phyloP scores from a whole-genome alignment of 2,888 invertebrate genomes.

The Aporophyla nigra region DNA sequence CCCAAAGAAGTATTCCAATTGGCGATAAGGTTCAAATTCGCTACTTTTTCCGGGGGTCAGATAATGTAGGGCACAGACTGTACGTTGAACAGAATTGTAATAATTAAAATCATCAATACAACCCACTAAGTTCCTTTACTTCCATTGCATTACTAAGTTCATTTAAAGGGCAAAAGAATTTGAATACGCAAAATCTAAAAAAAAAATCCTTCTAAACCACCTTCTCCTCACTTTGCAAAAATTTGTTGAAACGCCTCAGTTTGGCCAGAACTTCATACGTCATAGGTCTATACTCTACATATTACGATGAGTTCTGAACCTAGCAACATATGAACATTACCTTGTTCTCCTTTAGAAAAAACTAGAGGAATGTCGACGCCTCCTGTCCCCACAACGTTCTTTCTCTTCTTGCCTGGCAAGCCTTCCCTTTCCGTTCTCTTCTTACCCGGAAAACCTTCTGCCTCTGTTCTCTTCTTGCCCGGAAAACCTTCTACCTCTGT shows the following conservation, averaged over 20 bases:
- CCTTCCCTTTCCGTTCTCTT: slow-evolving; percentile 17
- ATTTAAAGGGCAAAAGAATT: too few species aligned
- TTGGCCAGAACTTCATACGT: background rate
- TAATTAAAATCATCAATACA: too few species aligned
- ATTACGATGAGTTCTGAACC: background rate
- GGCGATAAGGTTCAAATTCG: too few species aligned
- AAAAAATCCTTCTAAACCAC: too few species aligned
- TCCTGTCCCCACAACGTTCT: background rate
- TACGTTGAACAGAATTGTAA: too few species aligned
- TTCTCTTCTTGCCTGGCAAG: slow-evolving; percentile 45
- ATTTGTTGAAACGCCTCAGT: background rate
- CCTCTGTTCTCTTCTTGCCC: slow-evolving; percentile 26
- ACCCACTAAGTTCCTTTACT: too few species aligned
- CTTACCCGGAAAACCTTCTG: slow-evolving; percentile 22
- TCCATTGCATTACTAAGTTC: too few species aligned
- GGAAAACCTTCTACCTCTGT: slow-evolving; percentile 6
- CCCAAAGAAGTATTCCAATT: too few species aligned
- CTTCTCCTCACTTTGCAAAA: too few species aligned
- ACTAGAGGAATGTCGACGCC: slow-evolving; percentile 67
- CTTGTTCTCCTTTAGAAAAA: slow-evolving; percentile 66
- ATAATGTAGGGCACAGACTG: too few species aligned
- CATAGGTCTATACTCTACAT: background rate
- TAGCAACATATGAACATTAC: slow-evolving; percentile 38
- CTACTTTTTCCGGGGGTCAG: too few species aligned
- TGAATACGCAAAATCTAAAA: too few species aligned